Evolutionary conservation across 2,888 invertebrate species (phyloP).

Genomic region (Thereva nobilitata): DNA sequence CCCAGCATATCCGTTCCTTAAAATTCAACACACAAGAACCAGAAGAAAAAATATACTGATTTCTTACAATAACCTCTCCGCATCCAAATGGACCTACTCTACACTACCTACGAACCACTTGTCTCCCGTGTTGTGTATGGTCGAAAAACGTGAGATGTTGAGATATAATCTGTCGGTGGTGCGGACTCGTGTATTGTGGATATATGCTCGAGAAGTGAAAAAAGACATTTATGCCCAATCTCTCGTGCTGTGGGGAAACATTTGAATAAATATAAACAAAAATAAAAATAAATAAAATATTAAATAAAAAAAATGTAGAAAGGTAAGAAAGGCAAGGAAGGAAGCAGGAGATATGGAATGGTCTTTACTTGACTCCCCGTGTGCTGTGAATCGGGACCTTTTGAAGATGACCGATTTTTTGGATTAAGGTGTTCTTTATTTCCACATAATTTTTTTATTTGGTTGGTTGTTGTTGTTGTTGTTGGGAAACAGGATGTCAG

Average conservation of each 20-base stretch:
- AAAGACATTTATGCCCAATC: conserved; percentile 33
- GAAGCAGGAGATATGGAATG: not conserved
- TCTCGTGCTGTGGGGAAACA: conserved; percentile 20
- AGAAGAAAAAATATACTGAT: conserved; percentile 1
- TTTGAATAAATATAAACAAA: conserved; percentile 22
- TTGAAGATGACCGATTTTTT: conserved; percentile 29
- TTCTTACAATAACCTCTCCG: too few species aligned
- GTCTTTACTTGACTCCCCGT: conserved; percentile 28
- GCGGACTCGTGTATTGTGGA: not conserved
- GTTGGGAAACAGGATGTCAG: too few species aligned
- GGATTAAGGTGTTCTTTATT: conserved; percentile 5
- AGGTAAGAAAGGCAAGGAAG: not conserved
- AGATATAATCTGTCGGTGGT: conserved; percentile 35
- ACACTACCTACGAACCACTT: too few species aligned
- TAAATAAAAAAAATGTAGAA: conserved; percentile 25
- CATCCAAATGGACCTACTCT: too few species aligned
- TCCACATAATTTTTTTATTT: not conserved
- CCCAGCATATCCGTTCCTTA: conserved; percentile 27
- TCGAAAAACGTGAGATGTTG: conserved; percentile 32
- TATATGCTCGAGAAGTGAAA: conserved; percentile 24
- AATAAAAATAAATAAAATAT: conserved; percentile 21
- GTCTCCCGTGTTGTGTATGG: not conserved
- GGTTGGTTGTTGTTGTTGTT: too few species aligned
- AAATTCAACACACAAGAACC: conserved; percentile 13
- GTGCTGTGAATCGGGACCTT: conserved; percentile 24